Evolutionary conservation across 2,888 invertebrate genomes (phyloP).

Genomic region (Drosophila putrida): DNA sequence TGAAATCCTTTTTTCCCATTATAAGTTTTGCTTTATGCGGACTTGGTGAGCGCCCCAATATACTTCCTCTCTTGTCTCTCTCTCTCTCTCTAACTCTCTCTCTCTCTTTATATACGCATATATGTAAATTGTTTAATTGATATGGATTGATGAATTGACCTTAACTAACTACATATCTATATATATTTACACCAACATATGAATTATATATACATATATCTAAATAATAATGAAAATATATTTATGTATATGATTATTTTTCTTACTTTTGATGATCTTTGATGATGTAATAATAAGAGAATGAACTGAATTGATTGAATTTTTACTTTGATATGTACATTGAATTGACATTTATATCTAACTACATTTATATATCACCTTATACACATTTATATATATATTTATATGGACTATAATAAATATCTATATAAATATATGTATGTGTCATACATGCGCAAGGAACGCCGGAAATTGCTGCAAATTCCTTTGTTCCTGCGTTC

Average conservation of each 20-base stretch:
- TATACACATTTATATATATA: constrained; percentile 31
- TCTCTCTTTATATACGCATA: constrained; percentile 66
- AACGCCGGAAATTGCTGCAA: constrained; percentile 66
- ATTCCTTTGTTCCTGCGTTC: constrained; percentile 33
- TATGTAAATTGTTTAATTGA: constrained; percentile 78
- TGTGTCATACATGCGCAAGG: constrained; percentile 27
- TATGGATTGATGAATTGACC: constrained; percentile 77
- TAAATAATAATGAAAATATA: constrained; percentile 54
- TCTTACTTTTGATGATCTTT: constrained; percentile 76
- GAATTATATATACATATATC: constrained; percentile 44
- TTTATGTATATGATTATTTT: constrained; percentile 73
- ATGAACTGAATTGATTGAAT: constrained; percentile 75
- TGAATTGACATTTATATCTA: constrained; percentile 64
- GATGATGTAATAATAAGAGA: constrained; percentile 76
- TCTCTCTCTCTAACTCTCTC: constrained; percentile 51
- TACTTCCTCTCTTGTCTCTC: constrained; percentile 59
- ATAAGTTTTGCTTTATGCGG: constrained; percentile 64
- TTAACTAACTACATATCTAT: constrained; percentile 45
- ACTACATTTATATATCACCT: constrained; percentile 35
- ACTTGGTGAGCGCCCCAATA: constrained; percentile 74
- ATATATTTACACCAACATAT: constrained; percentile 33
- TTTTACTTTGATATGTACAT: constrained; percentile 75
- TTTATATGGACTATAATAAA: constrained; percentile 25
- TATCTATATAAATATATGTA: constrained; percentile 38
- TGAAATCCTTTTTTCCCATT: constrained; percentile 19